A percentile compares a stretch with the other conserved stretches of the same genome.
These are phyloP conservation scores for Homalodisca vitripennis DNA, from an alignment of 1,140 invertebrate species.

Conservation along the genomic window DNA sequence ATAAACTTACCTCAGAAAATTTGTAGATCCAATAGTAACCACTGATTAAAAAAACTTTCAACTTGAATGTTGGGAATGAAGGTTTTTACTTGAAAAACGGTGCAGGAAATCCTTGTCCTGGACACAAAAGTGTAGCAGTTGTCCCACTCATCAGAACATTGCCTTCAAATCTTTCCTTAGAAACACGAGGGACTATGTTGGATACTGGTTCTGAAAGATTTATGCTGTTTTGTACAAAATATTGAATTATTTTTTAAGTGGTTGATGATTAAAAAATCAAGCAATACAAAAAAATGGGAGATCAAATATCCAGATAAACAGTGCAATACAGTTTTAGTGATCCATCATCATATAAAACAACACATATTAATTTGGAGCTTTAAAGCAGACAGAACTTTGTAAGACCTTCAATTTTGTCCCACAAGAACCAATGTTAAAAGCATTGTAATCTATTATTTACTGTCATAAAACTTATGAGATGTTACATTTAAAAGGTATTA, in stretches of 20 bases:
- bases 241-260: slow-evolving; percentile 35
- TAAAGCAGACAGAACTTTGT: too few relatives aligned
- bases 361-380: too few relatives aligned
- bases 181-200: slow-evolving; percentile 63
- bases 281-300: too few relatives aligned
- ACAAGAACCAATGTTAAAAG: too few relatives aligned
- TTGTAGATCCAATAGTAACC: too few relatives aligned
- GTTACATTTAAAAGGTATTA: too few relatives aligned
- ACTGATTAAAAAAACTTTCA: not conserved
- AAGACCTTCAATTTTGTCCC: too few relatives aligned
- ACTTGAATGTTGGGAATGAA: not conserved
- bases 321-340: too few relatives aligned
- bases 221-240: not conserved
- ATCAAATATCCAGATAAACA: too few relatives aligned
- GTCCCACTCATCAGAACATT: slow-evolving; percentile 47
- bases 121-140: slow-evolving; percentile 57
- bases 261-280: slow-evolving; percentile 43
- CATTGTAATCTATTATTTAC: too few relatives aligned
- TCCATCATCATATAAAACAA: too few relatives aligned
- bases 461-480: too few relatives aligned
- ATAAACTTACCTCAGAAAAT: slow-evolving; percentile 2
- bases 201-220: slow-evolving; percentile 62
- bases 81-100: slow-evolving; percentile 69
- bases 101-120: slow-evolving; percentile 61
- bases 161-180: slow-evolving; percentile 56